Evolutionary conservation across 2,888 invertebrate genomes (phyloP).

Genomic region (Orthonychiurus folsomi): DNA sequence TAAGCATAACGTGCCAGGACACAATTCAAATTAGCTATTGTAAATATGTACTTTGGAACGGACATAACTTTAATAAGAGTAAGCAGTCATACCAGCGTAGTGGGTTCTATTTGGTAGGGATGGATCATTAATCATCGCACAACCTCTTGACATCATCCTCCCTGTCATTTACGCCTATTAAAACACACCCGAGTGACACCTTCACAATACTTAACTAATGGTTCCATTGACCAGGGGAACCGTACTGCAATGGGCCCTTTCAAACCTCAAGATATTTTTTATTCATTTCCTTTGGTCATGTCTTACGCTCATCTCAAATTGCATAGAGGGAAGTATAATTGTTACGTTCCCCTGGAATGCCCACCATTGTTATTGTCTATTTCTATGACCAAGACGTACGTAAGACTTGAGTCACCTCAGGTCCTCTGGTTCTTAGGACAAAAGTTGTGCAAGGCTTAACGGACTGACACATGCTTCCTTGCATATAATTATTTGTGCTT

Average conservation of each 20-base stretch:
- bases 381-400: neutral
- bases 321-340: neutral
- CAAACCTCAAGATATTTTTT: neutral
- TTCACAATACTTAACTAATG: constrained; percentile 31
- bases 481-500: neutral
- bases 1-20: neutral
- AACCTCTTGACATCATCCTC: constrained; percentile 24
- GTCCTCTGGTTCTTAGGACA: constrained; percentile 3
- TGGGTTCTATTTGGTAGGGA: neutral
- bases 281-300: too few relatives aligned
- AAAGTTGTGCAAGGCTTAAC: too few relatives aligned
- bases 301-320: neutral
- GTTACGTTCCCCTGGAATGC: neutral
- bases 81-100: neutral
- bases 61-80: too few relatives aligned
- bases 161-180: constrained; percentile 29
- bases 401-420: neutral
- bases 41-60: constrained; percentile 1
- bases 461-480: too few relatives aligned
- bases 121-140: constrained; percentile 29
- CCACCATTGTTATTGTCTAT: constrained; percentile 3
- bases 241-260: neutral
- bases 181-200: constrained; percentile 28
- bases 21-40: neutral
- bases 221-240: constrained; percentile 28